phyloP scores from a whole-genome alignment of 2,888 invertebrate species.

The Elgonia sp. region DNA sequence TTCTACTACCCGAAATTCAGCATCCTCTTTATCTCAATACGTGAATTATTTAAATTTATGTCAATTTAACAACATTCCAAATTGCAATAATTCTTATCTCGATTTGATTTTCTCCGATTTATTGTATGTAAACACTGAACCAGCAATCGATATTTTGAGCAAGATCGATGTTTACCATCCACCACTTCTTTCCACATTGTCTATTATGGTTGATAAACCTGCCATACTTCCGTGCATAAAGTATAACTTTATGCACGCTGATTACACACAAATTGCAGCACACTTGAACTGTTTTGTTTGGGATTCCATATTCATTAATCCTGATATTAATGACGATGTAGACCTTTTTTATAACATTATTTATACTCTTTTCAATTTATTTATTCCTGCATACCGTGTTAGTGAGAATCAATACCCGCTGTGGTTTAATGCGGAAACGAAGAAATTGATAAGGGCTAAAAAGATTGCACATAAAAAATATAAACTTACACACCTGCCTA shows the following conservation, averaged over 20 bases:
- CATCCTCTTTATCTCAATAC: constrained; percentile 1
- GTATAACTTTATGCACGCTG: constrained; percentile 9
- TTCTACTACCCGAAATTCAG: background rate
- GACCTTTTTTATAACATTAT: background rate
- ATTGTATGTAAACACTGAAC: background rate
- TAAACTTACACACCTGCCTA: background rate
- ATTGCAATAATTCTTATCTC: background rate
- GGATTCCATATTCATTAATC: background rate
- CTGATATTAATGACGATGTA: constrained; percentile 7
- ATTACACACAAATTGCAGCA: background rate
- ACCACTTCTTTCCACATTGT: too few species aligned
- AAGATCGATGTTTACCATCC: background rate
- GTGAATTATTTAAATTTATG: constrained; percentile 1
- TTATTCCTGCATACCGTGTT: background rate
- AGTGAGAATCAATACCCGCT: constrained; percentile 4
- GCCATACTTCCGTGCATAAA: background rate
- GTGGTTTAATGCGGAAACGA: constrained; percentile 1
- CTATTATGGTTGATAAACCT: too few species aligned
- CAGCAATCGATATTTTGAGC: background rate
- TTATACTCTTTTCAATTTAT: background rate
- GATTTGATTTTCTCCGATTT: constrained; percentile 13
- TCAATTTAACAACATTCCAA: background rate
- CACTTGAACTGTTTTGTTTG: constrained; percentile 3
- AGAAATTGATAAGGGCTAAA: background rate
- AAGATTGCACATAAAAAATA: constrained; percentile 29